phyloP scores from a whole-genome alignment of 2,888 invertebrate species.

The Drosophila dives region DNA sequence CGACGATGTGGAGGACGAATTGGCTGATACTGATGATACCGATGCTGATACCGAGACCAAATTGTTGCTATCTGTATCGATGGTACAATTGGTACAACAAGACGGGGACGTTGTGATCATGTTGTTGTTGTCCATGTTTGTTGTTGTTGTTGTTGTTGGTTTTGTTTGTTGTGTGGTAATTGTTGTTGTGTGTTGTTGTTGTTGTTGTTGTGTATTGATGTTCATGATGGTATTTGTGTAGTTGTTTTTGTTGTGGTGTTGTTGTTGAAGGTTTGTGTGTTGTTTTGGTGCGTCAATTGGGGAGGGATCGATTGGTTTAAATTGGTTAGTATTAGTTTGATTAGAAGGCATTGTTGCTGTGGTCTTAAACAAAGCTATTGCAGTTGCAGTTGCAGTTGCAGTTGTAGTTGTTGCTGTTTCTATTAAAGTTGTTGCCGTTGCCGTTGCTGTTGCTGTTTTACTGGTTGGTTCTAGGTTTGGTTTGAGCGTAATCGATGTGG shows the following conservation, averaged over 20 bases:
- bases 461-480: not conserved
- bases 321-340: slow-evolving; percentile 72
- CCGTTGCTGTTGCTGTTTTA: slow-evolving; percentile 9
- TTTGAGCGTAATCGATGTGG: slow-evolving; percentile 10
- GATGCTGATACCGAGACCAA: slow-evolving; percentile 76
- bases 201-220: slow-evolving; percentile 28
- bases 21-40: slow-evolving; percentile 82
- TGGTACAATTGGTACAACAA: slow-evolving; percentile 76
- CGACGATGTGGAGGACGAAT: slow-evolving; percentile 85
- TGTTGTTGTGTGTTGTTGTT: slow-evolving; percentile 35
- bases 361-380: slow-evolving; percentile 42
- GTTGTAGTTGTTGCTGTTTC: slow-evolving; percentile 18
- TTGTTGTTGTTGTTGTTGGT: slow-evolving; percentile 40
- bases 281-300: slow-evolving; percentile 55
- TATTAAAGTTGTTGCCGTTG: slow-evolving; percentile 18
- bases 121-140: slow-evolving; percentile 40
- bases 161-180: slow-evolving; percentile 8
- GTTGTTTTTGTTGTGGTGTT: slow-evolving; percentile 27
- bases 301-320: slow-evolving; percentile 67
- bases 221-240: slow-evolving; percentile 27
- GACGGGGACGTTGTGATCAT: slow-evolving; percentile 55
- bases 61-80: slow-evolving; percentile 82
- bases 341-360: slow-evolving; percentile 67
- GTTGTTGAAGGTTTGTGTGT: slow-evolving; percentile 37
- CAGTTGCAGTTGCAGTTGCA: slow-evolving; percentile 33